Base-by-base conservation (phyloP, 2,888 invertebrate species). In the Agrotis ipsilon region DNA sequence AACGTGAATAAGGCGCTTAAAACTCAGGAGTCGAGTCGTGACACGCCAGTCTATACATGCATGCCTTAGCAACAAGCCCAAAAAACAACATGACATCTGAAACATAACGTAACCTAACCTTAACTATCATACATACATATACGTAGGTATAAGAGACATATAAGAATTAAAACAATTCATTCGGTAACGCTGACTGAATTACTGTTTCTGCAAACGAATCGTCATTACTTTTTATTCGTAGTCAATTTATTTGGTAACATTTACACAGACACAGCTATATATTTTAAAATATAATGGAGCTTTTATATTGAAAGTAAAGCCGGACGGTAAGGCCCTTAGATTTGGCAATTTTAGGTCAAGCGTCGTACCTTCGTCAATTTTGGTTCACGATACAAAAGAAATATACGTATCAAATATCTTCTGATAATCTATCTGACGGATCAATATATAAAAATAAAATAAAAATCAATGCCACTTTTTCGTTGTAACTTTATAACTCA, bases 151-250 rank as follows among this genome's bases (percentile, higher is more conserved):
- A 32, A 6, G n/a, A n/a, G n/a, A n/a, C n/a, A n/a, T n/a, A 27
- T 32, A 32, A 32, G 32, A 32, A 32, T 32, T 59, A 75, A 69
- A 69, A 64, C 49, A 75, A 70, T 52, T 55, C 49, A 51, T 27
- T 61, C 16, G 9, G 61, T 24, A 80, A 59, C 78, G 48, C 51
- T 62, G 59, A 75, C 75, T 62, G 46, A 59, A 80, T 80, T 80
- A 75, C 61, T n/a, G 46, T 62, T 80, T 78, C 75, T 46, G 24
- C 13, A 61, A 78, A 78, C 46, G 32, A 58, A 46, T 24, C 32
- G 14, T 75, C 45, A 51, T 27, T 18, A 61, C 60, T 78, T 75
- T 75, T 80, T 65, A 21, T 54, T 62, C 32, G 21, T 46, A 58
- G 46, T 59, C 64, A 69, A 62, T 80, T 75, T 80, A 62, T 68